A percentile compares a stretch with the other conserved stretches of the same genome.
These are phyloP conservation scores for Enteromius radiatus DNA, from an alignment of 2,797 vertebrate genomes.

Conservation along the genomic window DNA sequence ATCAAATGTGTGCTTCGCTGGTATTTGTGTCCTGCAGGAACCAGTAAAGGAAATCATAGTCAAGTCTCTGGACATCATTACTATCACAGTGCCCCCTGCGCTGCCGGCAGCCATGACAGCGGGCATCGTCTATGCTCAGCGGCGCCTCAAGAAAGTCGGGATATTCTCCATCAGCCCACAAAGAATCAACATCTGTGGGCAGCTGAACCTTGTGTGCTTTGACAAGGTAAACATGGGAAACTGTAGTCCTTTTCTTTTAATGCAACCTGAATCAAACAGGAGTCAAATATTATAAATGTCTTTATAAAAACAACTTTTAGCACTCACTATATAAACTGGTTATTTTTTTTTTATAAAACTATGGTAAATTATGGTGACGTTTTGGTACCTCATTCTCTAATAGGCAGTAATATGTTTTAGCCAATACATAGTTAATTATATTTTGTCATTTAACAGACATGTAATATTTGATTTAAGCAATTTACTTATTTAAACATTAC, in stretches of 20 bases:
- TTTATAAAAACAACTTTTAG: not conserved
- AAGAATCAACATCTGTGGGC: conserved; percentile 97
- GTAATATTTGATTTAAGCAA: not conserved
- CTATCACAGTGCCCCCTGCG: conserved; percentile 96
- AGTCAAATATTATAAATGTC: not conserved
- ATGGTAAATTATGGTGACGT: not conserved
- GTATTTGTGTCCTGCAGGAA: conserved; percentile 74
- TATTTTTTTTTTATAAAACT: not conserved
- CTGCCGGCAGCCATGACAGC: conserved; percentile 97
- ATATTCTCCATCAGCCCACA: conserved; percentile 99
- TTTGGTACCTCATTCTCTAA: not conserved
- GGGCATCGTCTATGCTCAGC: conserved; percentile 95
- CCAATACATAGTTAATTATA: not conserved
- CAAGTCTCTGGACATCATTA: conserved; percentile 96
- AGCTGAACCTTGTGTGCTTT: conserved; percentile 96
- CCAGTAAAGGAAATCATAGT: conserved; percentile 86
- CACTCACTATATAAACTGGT: not conserved
- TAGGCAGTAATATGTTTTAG: not conserved
- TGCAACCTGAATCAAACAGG: not conserved
- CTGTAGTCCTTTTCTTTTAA: not conserved
- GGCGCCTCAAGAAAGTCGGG: conserved; percentile 86
- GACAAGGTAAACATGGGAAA: conserved; percentile 85
- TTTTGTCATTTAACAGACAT: not conserved
- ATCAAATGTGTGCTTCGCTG: not conserved
- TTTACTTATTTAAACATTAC: not conserved